Evolutionary conservation across 2,113 vertebrate genomes (phyloP).

Genomic region (Zosterops lateralis): DNA sequence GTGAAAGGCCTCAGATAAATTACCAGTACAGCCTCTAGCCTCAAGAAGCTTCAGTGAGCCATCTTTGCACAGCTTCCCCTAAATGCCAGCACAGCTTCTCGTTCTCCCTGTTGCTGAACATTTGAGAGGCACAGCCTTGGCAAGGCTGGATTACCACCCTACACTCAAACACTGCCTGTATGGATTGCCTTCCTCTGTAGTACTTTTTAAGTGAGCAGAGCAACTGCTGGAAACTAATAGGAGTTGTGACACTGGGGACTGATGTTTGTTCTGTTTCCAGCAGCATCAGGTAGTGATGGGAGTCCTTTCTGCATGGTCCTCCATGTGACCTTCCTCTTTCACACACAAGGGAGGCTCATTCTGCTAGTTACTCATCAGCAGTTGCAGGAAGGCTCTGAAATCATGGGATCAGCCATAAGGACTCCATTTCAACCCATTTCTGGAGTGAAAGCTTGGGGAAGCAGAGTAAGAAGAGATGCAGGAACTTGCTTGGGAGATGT

Average conservation of each 20-base stretch:
- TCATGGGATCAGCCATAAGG: background rate
- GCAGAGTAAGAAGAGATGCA: background rate
- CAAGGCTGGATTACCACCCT: background rate
- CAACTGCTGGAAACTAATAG: background rate
- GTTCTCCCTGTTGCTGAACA: background rate
- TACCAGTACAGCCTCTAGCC: background rate
- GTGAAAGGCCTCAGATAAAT: conserved; percentile 1
- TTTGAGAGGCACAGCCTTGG: background rate
- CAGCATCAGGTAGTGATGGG: fast-evolving
- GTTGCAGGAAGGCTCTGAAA: background rate
- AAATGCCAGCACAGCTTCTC: background rate
- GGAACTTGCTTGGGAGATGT: background rate
- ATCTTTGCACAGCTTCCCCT: background rate
- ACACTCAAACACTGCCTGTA: fast-evolving
- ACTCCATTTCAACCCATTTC: background rate
- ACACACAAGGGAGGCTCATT: background rate
- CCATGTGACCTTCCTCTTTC: background rate
- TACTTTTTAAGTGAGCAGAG: background rate
- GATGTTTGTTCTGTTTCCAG: background rate
- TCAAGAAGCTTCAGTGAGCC: background rate
- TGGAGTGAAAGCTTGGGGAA: fast-evolving
- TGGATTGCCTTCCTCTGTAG: background rate
- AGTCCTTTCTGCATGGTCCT: background rate
- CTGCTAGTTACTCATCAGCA: background rate
- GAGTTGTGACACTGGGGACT: background rate